Percentiles rank a stretch among this genome's conserved stretches.
Conservation (phyloP, 2,113 vertebrate species). For the Leucosticte australis region DNA sequence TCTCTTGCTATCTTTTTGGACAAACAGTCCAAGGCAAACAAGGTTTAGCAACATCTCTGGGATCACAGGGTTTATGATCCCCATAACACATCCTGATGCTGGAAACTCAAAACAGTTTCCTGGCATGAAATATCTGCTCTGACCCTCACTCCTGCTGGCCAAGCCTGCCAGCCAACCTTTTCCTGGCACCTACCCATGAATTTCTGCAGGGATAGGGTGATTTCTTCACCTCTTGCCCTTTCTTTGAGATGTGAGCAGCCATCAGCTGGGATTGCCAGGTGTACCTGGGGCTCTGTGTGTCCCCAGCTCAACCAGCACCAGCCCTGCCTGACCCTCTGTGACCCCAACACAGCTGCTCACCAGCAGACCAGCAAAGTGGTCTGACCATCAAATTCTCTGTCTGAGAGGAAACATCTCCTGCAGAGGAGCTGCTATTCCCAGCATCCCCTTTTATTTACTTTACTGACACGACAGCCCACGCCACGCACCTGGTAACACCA, state of each 20-base stretch:
- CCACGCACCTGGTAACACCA: not conserved
- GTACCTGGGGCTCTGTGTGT: not conserved
- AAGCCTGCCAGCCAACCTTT: not conserved
- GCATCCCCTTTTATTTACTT: not conserved
- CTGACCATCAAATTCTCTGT: not conserved
- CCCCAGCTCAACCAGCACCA: not conserved
- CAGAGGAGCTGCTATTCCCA: not conserved
- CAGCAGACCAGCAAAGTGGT: not conserved
- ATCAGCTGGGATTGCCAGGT: not conserved
- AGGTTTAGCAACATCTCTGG: not conserved
- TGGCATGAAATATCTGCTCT: not conserved
- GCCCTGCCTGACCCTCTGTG: not conserved
- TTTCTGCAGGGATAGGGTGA: not conserved
- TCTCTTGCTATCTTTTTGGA: not conserved
- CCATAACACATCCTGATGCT: not conserved
- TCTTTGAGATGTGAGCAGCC: not conserved
- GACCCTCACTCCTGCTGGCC: not conserved
- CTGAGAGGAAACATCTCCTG: not conserved
- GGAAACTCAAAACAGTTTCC: not conserved
- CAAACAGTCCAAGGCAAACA: slow-evolving; percentile 22
- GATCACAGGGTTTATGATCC: not conserved
- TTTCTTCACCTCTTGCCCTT: not conserved
- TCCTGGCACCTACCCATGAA: not conserved
- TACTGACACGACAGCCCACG: not conserved
- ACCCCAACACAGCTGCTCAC: not conserved